Conservation (phyloP, 1,140 invertebrate genomes). For the Aphelinus atriplicis region DNA sequence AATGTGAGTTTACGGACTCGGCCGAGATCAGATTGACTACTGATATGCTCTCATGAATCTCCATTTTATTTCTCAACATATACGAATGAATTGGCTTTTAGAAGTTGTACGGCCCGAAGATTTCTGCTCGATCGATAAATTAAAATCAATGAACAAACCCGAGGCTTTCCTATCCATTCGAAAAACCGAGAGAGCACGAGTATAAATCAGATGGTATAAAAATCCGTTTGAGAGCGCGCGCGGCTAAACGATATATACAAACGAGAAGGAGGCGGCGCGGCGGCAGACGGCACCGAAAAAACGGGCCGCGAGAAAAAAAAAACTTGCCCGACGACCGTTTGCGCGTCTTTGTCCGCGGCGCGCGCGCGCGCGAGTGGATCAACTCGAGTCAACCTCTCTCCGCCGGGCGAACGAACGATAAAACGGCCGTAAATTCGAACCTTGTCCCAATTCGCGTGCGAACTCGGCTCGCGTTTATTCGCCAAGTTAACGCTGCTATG, state of each 20-base stretch:
- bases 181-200: too few relatives aligned
- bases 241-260: background rate
- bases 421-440: constrained; percentile 39
- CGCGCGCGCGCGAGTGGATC: background rate
- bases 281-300: background rate
- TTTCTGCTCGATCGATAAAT: too few relatives aligned
- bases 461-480: background rate
- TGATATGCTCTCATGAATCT: too few relatives aligned
- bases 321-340: background rate
- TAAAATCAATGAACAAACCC: too few relatives aligned
- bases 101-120: too few relatives aligned
- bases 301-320: background rate
- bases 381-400: background rate
- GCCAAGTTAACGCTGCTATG: background rate
- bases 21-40: too few relatives aligned
- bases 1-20: too few relatives aligned
- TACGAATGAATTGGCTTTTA: too few relatives aligned
- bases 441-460: constrained; percentile 39
- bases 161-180: too few relatives aligned
- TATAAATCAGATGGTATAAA: background rate
- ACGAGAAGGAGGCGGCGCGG: background rate
- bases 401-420: constrained; percentile 37
- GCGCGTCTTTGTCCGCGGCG: constrained; percentile 30
- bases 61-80: too few relatives aligned
- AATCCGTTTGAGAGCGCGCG: background rate